Base-by-base conservation (phyloP, 92 coral and sea anemone species). In the Muricea muricata region DNA sequence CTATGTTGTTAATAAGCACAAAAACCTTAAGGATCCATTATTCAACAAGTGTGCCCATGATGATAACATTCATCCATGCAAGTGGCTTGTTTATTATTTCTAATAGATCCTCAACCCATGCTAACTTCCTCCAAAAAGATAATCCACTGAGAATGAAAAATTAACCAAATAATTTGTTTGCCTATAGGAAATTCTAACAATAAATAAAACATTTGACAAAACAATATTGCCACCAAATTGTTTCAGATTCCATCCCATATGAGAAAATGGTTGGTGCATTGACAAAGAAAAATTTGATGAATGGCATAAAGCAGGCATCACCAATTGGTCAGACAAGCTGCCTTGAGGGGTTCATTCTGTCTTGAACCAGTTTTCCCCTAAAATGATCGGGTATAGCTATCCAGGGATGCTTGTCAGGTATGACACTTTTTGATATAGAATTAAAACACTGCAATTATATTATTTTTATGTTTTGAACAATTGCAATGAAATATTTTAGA, bases 371-470 rank as follows among this genome's bases (percentile, higher is more conserved):
- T 85, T 76, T 32, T 58, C 77, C 1, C 89, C 89, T 6, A 85
- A 85, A 35, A 85, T 85, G 84, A 77, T 66, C 26, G 17, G 40
- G 23, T 85, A 68, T 60, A 58, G 84, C 18, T 77, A 41, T 60
- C 45, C 39, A 0, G 89, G 89, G 35, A 85, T 78, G 84, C 78
- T 37, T 69, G 77, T 84, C 89, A 85, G 89, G 89, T 85, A 69
- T 37, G 9, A 9, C 9, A 9, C 4, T 37, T 37, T 37, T 37
- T 37, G 42, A 4, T 4, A 37, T 37, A 37, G 42, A 4, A 37
- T 37, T n/a, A n/a, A n/a, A n/a, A n/a, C 5, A 4, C 9, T 37
- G 42, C 9, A 37, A 4, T 4, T 37, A 4, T 37, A 37, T 37
- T 9, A 37, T 9, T 37, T 9, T 37, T 37, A 4, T 4, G 9